These are phyloP conservation scores for Geococcyx californianus DNA, from an alignment of 2,113 vertebrate genomes.

Conservation along the genomic window DNA sequence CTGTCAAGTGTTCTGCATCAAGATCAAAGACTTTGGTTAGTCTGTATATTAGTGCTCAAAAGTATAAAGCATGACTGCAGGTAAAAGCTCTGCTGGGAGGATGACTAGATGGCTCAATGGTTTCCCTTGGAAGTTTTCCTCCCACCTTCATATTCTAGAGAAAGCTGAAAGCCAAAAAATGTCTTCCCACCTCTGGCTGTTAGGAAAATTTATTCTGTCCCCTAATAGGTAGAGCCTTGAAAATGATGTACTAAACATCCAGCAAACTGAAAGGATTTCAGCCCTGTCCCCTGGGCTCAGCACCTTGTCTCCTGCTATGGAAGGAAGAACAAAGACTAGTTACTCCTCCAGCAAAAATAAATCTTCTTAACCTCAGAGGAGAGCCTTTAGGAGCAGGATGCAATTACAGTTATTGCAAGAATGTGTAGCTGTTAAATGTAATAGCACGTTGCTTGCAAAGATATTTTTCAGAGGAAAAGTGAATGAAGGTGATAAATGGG, in stretches of 20 bases:
- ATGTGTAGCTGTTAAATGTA: not conserved
- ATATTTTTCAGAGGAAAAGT: not conserved
- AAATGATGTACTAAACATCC: not conserved
- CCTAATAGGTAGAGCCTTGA: not conserved
- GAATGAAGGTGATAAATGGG: not conserved
- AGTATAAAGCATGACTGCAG: not conserved
- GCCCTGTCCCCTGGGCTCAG: no score
- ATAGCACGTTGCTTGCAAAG: not conserved
- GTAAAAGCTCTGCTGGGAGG: not conserved
- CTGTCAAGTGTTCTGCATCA: not conserved
- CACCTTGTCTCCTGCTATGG: not conserved
- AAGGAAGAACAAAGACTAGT: not conserved
- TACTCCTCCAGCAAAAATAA: not conserved
- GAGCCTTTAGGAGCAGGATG: not conserved
- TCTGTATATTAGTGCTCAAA: not conserved
- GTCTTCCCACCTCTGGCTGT: not conserved
- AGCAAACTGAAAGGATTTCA: fast-evolving
- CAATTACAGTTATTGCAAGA: not conserved
- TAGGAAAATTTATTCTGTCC: not conserved
- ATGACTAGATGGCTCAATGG: not conserved
- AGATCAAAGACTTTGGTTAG: not conserved
- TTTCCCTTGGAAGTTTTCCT: not conserved
- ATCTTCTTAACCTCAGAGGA: not conserved
- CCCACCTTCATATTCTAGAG: fast-evolving
- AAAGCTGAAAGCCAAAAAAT: not conserved